These are phyloP conservation scores for Aleiodes sp. DNA, from an alignment of 1,140 invertebrate genomes.

Conservation along the genomic window DNA sequence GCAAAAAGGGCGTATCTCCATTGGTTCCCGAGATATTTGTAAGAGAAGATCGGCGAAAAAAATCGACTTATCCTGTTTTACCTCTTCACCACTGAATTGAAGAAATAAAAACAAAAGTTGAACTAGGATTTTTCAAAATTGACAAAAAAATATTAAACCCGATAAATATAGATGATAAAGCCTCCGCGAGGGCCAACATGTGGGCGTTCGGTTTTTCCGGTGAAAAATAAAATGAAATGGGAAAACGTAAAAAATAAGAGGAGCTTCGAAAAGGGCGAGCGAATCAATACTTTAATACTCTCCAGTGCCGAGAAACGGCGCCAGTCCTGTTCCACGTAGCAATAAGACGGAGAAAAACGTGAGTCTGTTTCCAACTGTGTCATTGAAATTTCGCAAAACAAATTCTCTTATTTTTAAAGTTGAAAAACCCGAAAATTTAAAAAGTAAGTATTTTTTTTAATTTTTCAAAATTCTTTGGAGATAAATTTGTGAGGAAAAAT, in stretches of 20 bases:
- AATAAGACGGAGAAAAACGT: neutral
- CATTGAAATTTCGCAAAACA: neutral
- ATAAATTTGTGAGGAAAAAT: neutral
- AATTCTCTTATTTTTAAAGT: neutral
- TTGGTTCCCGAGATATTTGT: too few relatives aligned
- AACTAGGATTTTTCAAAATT: too few relatives aligned
- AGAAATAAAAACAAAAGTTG: too few relatives aligned
- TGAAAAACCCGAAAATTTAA: neutral
- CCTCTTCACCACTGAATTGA: too few relatives aligned
- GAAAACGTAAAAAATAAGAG: neutral
- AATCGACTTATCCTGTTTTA: too few relatives aligned
- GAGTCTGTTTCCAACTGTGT: neutral
- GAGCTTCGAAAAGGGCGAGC: slow-evolving; percentile 36
- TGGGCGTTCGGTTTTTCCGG: neutral
- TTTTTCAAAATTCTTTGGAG: too few relatives aligned
- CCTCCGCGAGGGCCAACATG: neutral
- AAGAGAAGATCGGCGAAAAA: too few relatives aligned
- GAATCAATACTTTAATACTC: slow-evolving; percentile 56
- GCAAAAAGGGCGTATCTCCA: too few relatives aligned
- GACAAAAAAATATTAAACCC: too few relatives aligned
- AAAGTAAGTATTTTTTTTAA: slow-evolving; percentile 11
- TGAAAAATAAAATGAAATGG: neutral
- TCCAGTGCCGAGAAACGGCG: slow-evolving; percentile 40
- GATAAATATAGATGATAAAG: neutral
- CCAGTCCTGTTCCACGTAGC: slow-evolving; percentile 37